phyloP scores from a whole-genome alignment of 2,888 invertebrate genomes.

The Acanthopleura granulata region DNA sequence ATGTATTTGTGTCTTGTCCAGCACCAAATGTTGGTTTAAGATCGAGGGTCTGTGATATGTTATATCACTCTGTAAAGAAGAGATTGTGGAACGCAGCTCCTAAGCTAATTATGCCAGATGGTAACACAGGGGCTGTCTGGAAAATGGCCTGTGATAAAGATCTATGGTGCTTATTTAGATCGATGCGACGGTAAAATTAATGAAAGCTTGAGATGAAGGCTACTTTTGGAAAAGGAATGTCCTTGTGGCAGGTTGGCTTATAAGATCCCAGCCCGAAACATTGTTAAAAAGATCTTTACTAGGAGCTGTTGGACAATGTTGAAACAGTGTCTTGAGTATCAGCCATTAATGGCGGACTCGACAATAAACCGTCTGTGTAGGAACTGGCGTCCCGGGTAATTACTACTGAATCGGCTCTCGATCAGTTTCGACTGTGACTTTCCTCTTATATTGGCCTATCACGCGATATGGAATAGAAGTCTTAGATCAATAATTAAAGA shows the following conservation, averaged over 20 bases:
- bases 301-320: conserved; percentile 1
- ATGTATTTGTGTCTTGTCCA: too few relatives aligned
- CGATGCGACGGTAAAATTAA: background rate
- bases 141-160: background rate
- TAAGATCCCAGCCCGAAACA: too few relatives aligned
- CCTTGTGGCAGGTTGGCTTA: too few relatives aligned
- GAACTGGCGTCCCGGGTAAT: background rate
- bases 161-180: background rate
- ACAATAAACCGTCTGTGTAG: background rate
- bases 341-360: background rate
- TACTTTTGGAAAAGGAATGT: background rate
- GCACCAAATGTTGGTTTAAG: too few relatives aligned
- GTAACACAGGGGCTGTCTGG: background rate
- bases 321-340: background rate
- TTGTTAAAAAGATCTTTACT: too few relatives aligned
- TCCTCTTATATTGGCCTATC: conserved; percentile 4
- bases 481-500: conserved; percentile 8
- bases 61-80: too few relatives aligned
- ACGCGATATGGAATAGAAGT: conserved; percentile 2
- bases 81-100: too few relatives aligned
- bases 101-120: background rate
- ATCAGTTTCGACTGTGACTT: background rate
- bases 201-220: background rate
- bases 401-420: conserved; percentile 3
- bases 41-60: too few relatives aligned